Percentiles rank a stretch among this genome's conserved stretches.
phyloP scores from a whole-genome alignment of 2,888 invertebrate species.

The Conomelus anceps region DNA sequence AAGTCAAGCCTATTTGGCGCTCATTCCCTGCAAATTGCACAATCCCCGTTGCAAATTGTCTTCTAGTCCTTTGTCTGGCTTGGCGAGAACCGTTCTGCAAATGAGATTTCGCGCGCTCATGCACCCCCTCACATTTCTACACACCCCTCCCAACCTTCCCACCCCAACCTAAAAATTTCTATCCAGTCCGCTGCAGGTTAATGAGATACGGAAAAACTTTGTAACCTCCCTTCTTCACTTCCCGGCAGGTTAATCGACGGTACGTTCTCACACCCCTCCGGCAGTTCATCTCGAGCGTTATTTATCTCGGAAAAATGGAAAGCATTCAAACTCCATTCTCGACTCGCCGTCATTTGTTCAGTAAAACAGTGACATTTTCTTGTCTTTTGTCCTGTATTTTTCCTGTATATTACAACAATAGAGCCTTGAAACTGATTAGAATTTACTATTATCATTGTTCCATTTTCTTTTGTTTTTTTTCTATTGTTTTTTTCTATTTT shows the following conservation, averaged over 20 bases:
- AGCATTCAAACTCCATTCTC: background rate
- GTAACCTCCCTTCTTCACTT: background rate
- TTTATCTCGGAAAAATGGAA: background rate
- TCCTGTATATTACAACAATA: background rate
- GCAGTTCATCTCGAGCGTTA: background rate
- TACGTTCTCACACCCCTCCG: background rate
- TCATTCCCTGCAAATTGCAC: conserved; percentile 7
- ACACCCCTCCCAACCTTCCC: background rate
- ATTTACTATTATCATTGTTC: background rate
- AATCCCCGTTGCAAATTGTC: conserved; percentile 9
- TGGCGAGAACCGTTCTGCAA: background rate
- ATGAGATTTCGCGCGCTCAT: conserved; percentile 3
- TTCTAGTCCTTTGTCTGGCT: conserved; percentile 9
- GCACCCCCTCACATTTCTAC: background rate
- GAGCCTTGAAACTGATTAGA: background rate
- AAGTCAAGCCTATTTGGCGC: conserved; percentile 3
- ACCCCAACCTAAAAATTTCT: background rate
- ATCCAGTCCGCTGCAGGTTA: background rate
- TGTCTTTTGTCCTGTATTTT: background rate
- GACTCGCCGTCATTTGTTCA: background rate
- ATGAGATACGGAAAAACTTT: conserved; percentile 5
- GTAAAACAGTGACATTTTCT: background rate
- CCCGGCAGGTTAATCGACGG: background rate
- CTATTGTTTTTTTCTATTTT: too few species aligned
- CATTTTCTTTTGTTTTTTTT: background rate